Evolutionary conservation across 2,888 invertebrate species (phyloP), one percentile per base, ranked within the genome.

Genomic region (Lycaena phlaeas): DNA sequence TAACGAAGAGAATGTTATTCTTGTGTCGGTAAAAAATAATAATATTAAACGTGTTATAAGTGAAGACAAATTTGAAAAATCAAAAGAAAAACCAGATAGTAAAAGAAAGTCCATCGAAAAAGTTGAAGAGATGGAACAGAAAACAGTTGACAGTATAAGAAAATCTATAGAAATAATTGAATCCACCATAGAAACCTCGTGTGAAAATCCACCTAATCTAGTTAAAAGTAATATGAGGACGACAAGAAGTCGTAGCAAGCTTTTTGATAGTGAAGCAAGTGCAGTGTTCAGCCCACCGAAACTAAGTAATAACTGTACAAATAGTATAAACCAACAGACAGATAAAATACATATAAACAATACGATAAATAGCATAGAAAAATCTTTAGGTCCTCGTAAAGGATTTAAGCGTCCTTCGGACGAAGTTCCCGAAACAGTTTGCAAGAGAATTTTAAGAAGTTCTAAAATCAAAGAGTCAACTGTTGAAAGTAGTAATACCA

Each of bases 401-500:
- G 28, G 43, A 37, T 45, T 36, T 9, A 67, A 61, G 49, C 55
- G 54, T 22, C 28, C 61, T 10, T 44, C 45, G 12, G 59, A 62
- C 14, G 30, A 15, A 50, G 42, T 36, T 40, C 49, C 43, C 14
- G 57, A 54, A 40, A 36, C 56, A 18, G 49, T 49, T 22, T 45
- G 51, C 40, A 71, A 68, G 50, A 58, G 70, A 51, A 50, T 62
- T 18, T 51, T 73, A 46, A 64, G 68, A 27, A 72, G 68, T 53
- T 55, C 63, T 17, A 49, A 44, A 38, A 38, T 39, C 0, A 42
- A 40, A 14, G 30, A 41, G 4, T 26, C 40, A 4, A 15, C 14
- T 22, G 17, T 26, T 15, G 31, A 48, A 25, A 7, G 6, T 27
- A 29, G 17, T 2, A 22, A 17, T 22, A 34, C 12, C 12, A 41